These are phyloP conservation scores for Microcebus murinus DNA, from an alignment of 2,113 vertebrate species.

Conservation along the genomic window DNA sequence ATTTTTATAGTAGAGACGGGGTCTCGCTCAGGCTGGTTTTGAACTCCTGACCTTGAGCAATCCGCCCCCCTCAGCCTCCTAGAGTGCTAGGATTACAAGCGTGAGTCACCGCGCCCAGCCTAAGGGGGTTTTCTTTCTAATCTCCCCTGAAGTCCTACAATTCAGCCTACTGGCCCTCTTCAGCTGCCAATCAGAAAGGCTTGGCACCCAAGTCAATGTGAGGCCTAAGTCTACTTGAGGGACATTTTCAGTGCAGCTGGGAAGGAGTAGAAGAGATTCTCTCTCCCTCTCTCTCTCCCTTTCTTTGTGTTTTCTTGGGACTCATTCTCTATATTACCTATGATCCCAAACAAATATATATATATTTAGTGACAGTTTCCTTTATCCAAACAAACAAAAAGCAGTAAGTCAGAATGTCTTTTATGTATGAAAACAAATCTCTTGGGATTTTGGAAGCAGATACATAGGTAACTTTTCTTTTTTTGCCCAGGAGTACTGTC, in stretches of 20 bases:
- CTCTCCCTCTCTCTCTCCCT: too few species aligned
- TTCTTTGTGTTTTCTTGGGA: background rate
- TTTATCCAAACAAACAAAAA: background rate
- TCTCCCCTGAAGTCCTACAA: background rate
- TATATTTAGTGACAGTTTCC: background rate
- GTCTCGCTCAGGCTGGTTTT: too few species aligned
- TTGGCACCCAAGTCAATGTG: background rate
- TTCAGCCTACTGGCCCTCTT: background rate
- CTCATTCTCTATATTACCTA: background rate
- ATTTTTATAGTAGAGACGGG: too few species aligned
- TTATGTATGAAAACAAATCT: conserved; percentile 35
- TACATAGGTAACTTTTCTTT: background rate
- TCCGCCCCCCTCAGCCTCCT: too few species aligned
- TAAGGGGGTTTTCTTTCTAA: background rate
- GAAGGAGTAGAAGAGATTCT: background rate
- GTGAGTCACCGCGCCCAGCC: too few species aligned
- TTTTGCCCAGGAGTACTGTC: background rate
- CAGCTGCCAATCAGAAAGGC: background rate
- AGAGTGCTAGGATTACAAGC: too few species aligned
- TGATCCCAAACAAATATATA: background rate
- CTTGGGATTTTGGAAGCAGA: background rate
- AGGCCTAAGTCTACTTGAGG: background rate
- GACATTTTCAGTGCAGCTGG: background rate
- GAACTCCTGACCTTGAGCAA: too few species aligned
- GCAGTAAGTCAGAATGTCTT: background rate